A percentile compares a stretch with the other conserved stretches of the same genome.
These are phyloP conservation scores for Sphaerodactylus townsendi DNA, from an alignment of 2,113 vertebrate species.

Conservation along the genomic window DNA sequence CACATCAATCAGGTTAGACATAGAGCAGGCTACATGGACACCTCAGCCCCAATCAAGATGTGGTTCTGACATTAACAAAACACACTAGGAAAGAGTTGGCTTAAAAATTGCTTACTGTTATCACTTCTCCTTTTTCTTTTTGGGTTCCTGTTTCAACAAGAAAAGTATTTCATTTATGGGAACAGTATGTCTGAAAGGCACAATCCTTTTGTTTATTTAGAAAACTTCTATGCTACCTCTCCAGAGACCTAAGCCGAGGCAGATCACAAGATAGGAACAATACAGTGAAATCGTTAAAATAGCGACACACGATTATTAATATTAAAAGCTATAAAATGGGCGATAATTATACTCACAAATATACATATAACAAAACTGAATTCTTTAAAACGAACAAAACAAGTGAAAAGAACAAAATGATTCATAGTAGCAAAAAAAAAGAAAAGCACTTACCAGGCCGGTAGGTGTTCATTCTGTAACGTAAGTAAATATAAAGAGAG, in stretches of 20 bases:
- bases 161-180: neutral
- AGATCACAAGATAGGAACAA: too few species aligned
- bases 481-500: constrained; percentile 28
- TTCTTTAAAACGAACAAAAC: too few species aligned
- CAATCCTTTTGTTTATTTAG: neutral
- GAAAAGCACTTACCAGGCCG: constrained; percentile 47
- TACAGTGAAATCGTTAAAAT: too few species aligned
- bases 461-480: constrained; percentile 42
- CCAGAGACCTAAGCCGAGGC: too few species aligned
- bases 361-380: neutral
- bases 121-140: constrained; percentile 52
- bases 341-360: neutral
- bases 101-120: constrained; percentile 57
- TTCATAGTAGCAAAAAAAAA: neutral
- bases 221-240: too few species aligned
- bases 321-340: too few species aligned
- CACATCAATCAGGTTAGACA: too few species aligned
- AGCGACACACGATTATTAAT: too few species aligned
- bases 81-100: neutral
- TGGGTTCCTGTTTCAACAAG: constrained; percentile 36
- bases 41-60: neutral
- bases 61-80: neutral
- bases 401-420: neutral
- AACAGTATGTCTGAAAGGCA: neutral
- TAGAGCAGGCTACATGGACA: too few species aligned